These are phyloP conservation scores for Tholera decimalis DNA, from an alignment of 2,888 invertebrate species.

Conservation along the genomic window DNA sequence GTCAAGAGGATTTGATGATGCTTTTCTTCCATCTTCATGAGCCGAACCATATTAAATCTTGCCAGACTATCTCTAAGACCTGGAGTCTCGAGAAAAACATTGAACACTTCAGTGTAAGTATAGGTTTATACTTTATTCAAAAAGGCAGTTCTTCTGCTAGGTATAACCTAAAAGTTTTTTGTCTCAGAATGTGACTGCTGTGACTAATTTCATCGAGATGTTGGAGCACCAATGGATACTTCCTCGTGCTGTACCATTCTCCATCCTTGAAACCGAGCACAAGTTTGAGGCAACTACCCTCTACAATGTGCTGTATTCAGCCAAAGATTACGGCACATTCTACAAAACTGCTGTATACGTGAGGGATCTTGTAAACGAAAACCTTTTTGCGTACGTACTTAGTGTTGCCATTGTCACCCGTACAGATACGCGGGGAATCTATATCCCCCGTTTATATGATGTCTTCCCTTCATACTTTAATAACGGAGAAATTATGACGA, in stretches of 20 bases:
- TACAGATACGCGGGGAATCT: conserved; percentile 92
- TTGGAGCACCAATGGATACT: conserved; percentile 89
- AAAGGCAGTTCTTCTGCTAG: too few relatives aligned
- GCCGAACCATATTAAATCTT: conserved; percentile 89
- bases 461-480: conserved; percentile 94
- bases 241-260: conserved; percentile 92
- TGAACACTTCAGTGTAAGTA: conserved; percentile 86
- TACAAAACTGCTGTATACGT: conserved; percentile 93
- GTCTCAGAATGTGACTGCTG: conserved; percentile 89
- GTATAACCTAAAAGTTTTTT: background rate
- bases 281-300: conserved; percentile 92
- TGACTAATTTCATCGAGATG: conserved; percentile 90
- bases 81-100: conserved; percentile 90
- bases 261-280: conserved; percentile 90
- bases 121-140: background rate
- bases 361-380: conserved; percentile 93
- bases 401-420: conserved; percentile 92
- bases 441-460: conserved; percentile 94
- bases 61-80: conserved; percentile 84
- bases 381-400: conserved; percentile 93
- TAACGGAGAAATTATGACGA: conserved; percentile 93
- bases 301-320: conserved; percentile 93
- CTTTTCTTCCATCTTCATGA: conserved; percentile 91
- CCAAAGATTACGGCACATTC: conserved; percentile 94
- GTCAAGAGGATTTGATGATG: conserved; percentile 84